Evolutionary conservation across 2,888 invertebrate species (phyloP), one percentile per base, ranked within the genome.

Genomic region (Ecliptopera silaceata): DNA sequence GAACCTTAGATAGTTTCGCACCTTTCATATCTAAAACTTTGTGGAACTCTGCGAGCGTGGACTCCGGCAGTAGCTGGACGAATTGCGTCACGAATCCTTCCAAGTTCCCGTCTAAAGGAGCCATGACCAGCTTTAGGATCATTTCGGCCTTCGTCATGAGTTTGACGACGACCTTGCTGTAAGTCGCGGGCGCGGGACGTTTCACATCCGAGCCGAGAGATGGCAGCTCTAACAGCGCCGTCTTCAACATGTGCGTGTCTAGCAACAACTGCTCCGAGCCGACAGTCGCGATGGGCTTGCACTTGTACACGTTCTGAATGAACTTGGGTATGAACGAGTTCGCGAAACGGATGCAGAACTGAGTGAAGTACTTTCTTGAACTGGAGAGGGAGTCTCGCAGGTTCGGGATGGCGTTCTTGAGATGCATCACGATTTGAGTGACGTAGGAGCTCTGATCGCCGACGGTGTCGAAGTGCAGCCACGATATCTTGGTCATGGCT

Each of bases 81-180:
- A 97, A 98, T 78, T 98, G 98, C 42, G 96, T 95, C 0, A 97
- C 96, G 75, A 99, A 96, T 0, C 95, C 94, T 41, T 95, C 95
- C 0, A 95, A 86, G 4, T 82, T 79, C 0, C 80, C 80, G 65
- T 97, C 97, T 13, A 96, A 91, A 0, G 98, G 97, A 0, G 98
- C 96, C 99, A 99, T 99, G 0, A 99, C 98, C 26, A 99, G 93
- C 91, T 99, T 99, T n/a, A 99, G 90, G 34, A 99, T 96, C 97
- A 99, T 98, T 85, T 99, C 99, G 0, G 99, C 99, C 75, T 97
- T 97, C 0, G 97, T 97, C 98, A 99, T 99, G 31, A 98, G 93
- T 87, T 95, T 95, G 0, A 96, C 94, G 0, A 97, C 97, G 0
- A 95, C 95, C 77, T 96, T 96, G 0, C 95, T 94, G 64, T 95